These are phyloP conservation scores for Melieria crassipennis DNA, from an alignment of 2,888 invertebrate genomes.

Conservation along the genomic window DNA sequence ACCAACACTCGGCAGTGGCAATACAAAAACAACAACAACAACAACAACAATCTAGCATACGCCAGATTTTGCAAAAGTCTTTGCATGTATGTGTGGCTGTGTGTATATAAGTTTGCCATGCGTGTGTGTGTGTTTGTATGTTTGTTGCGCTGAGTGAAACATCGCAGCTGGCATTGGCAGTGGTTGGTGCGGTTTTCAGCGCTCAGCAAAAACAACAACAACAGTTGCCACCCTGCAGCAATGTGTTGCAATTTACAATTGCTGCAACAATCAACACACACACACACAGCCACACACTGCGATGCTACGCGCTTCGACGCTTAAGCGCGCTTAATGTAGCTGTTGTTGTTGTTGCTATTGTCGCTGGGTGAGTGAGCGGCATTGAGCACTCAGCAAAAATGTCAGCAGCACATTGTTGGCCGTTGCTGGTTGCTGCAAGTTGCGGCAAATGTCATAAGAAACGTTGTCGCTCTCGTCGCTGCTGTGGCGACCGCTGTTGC, in stretches of 20 bases:
- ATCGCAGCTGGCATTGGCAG: slow-evolving; percentile 13
- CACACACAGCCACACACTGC: slow-evolving; percentile 17
- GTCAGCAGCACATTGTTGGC: too few relatives aligned
- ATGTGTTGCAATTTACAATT: not conserved
- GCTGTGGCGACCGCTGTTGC: too few relatives aligned
- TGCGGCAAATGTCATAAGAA: too few relatives aligned
- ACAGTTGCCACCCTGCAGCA: not conserved
- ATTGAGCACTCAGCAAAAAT: too few relatives aligned
- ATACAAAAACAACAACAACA: too few relatives aligned
- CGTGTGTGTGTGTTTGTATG: not conserved
- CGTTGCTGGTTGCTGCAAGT: too few relatives aligned
- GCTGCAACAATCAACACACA: not conserved
- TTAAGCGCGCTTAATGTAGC: not conserved
- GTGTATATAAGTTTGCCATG: not conserved
- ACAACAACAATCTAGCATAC: not conserved
- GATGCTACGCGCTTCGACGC: not conserved
- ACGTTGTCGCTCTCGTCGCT: too few relatives aligned
- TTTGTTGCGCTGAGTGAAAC: slow-evolving; percentile 8
- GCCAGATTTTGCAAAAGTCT: not conserved
- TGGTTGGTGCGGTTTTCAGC: slow-evolving; percentile 17
- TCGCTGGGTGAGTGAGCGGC: not conserved
- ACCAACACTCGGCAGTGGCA: too few relatives aligned
- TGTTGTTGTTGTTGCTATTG: slow-evolving; percentile 1
- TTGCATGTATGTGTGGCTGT: not conserved
- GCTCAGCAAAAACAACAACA: not conserved